Evolutionary conservation across 2,888 invertebrate genomes (phyloP).

Genomic region (Drymonia ruficornis): DNA sequence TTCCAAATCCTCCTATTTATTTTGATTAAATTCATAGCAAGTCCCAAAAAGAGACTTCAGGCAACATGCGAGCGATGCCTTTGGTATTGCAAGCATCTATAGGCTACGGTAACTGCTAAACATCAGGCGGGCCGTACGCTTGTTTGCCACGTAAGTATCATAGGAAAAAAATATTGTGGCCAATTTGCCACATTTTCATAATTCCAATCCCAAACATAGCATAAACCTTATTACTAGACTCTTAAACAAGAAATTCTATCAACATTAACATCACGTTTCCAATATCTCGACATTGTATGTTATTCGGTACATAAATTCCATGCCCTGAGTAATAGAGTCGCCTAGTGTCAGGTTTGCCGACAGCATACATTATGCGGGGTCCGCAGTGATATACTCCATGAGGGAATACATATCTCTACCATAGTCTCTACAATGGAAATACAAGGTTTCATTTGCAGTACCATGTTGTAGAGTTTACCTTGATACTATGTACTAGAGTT

Average conservation of each 20-base stretch:
- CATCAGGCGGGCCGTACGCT: too few species aligned
- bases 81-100: too few species aligned
- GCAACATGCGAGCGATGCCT: too few species aligned
- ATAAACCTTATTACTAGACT: neutral
- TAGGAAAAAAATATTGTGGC: too few species aligned
- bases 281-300: slow-evolving; percentile 71
- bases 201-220: neutral
- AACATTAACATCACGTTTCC: slow-evolving; percentile 75
- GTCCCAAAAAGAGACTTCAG: too few species aligned
- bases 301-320: slow-evolving; percentile 77
- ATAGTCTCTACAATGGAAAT: slow-evolving; percentile 20
- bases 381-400: slow-evolving; percentile 49
- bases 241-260: slow-evolving; percentile 45
- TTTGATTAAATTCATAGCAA: too few species aligned
- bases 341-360: slow-evolving; percentile 66
- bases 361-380: slow-evolving; percentile 69
- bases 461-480: slow-evolving; percentile 20
- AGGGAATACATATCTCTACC: slow-evolving; percentile 26
- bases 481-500: too few species aligned
- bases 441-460: slow-evolving; percentile 19
- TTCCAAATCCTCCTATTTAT: too few species aligned
- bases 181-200: neutral
- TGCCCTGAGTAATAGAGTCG: slow-evolving; percentile 72
- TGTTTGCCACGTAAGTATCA: too few species aligned
- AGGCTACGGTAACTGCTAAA: too few species aligned